Percentiles rank a stretch among this genome's conserved stretches.
Conservation (phyloP, 2,797 vertebrate genomes). For the Dallia pectoralis region DNA sequence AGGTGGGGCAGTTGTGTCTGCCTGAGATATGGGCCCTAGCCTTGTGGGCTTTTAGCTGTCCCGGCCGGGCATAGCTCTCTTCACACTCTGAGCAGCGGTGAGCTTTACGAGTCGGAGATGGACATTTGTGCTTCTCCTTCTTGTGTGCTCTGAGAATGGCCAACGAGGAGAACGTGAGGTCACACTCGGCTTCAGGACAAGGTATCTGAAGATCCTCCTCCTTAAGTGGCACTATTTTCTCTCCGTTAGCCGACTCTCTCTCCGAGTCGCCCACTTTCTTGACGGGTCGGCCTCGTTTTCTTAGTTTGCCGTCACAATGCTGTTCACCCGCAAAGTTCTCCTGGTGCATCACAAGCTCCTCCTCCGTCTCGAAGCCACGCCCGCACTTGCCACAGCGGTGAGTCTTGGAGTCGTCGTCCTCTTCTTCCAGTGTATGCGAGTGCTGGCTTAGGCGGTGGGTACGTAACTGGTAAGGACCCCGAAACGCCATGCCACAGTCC, state of each 20-base stretch:
- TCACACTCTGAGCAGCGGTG: slow-evolving; percentile 62
- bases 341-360: slow-evolving; percentile 72
- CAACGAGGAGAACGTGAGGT: slow-evolving; percentile 65
- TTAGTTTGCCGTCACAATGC: slow-evolving; percentile 60
- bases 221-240: slow-evolving; percentile 39
- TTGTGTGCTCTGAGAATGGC: slow-evolving; percentile 69
- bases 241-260: slow-evolving; percentile 4
- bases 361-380: slow-evolving; percentile 63
- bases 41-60: slow-evolving; percentile 61
- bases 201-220: slow-evolving; percentile 61
- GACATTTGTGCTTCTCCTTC: slow-evolving; percentile 52
- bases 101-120: slow-evolving; percentile 37
- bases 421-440: slow-evolving; percentile 33
- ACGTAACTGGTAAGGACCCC: slow-evolving; percentile 68
- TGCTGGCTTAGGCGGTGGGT: slow-evolving; percentile 72
- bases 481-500: slow-evolving; percentile 73
- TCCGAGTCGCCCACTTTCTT: slow-evolving; percentile 31
- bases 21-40: slow-evolving; percentile 49
- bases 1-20: slow-evolving; percentile 61
- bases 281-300: slow-evolving; percentile 64
- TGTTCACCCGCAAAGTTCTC: slow-evolving; percentile 61
- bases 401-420: slow-evolving; percentile 54
- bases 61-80: slow-evolving; percentile 56
- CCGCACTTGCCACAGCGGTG: slow-evolving; percentile 73
- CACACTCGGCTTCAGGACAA: slow-evolving; percentile 68